Evolutionary conservation across 1,140 invertebrate species (phyloP).

Genomic region (Zelostemma sp.): DNA sequence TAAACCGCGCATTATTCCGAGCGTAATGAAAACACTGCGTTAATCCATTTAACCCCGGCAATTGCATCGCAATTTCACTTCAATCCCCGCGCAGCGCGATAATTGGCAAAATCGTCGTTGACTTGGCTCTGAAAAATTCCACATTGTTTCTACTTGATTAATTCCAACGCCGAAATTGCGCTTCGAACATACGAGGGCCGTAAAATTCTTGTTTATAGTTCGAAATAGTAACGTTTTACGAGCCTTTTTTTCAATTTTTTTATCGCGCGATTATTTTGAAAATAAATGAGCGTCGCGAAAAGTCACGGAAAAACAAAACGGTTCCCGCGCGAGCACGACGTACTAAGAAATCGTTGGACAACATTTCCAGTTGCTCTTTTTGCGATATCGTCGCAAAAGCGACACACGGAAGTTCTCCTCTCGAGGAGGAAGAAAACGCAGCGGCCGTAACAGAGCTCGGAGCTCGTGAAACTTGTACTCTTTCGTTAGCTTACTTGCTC

Average conservation of each 20-base stretch:
- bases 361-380: constrained; percentile 35
- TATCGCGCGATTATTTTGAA: background rate
- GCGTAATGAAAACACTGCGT: constrained; percentile 13
- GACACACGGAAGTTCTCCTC: constrained; percentile 39
- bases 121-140: constrained; percentile 1
- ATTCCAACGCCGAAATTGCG: no score
- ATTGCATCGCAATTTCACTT: constrained; percentile 13
- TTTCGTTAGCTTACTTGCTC: constrained; percentile 35
- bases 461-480: constrained; percentile 33
- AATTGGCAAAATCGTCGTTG: constrained; percentile 1
- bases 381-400: constrained; percentile 35
- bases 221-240: no score
- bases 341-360: constrained; percentile 32
- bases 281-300: constrained; percentile 5
- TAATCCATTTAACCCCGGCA: constrained; percentile 13
- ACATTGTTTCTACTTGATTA: constrained; percentile 4
- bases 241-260: no score
- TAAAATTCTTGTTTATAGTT: no score
- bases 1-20: constrained; percentile 12
- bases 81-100: background rate
- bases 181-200: no score
- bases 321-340: no score
- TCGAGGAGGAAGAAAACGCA: constrained; percentile 29
- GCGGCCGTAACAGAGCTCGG: constrained; percentile 15
- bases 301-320: no score